A percentile compares a stretch with the other conserved stretches of the same genome.
phyloP scores from a whole-genome alignment of 2,888 invertebrate genomes.

The Xestia c-nigrum region DNA sequence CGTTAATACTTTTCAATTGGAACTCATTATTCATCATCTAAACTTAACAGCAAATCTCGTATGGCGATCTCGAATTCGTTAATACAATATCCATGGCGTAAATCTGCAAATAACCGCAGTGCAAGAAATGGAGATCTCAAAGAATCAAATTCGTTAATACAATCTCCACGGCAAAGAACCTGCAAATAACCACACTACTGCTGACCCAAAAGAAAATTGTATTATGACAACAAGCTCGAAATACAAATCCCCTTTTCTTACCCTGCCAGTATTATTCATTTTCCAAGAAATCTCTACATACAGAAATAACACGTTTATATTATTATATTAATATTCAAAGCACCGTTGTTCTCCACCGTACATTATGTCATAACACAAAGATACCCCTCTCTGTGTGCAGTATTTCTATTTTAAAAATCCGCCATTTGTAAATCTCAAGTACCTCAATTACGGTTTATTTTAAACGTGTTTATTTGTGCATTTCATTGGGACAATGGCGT shows the following conservation, averaged over 20 bases:
- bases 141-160: not conserved
- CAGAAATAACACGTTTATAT: constrained; percentile 37
- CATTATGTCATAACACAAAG: constrained; percentile 50
- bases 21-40: not conserved
- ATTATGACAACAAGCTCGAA: constrained; percentile 30
- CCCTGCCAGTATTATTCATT: constrained; percentile 22
- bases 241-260: constrained; percentile 29
- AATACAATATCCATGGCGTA: not conserved
- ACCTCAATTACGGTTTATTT: constrained; percentile 69
- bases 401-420: constrained; percentile 59
- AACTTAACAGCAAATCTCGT: not conserved
- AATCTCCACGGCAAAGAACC: not conserved
- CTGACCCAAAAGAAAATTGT: constrained; percentile 9
- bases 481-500: constrained; percentile 73
- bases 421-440: constrained; percentile 58
- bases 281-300: constrained; percentile 27
- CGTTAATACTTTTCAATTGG: not conserved
- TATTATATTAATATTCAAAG: constrained; percentile 36
- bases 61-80: not conserved
- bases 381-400: constrained; percentile 22
- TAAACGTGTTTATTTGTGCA: constrained; percentile 76
- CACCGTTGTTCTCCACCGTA: constrained; percentile 28
- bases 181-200: not conserved
- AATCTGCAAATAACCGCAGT: not conserved
- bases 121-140: not conserved